Evolutionary conservation across 2,888 invertebrate species (phyloP).

Genomic region (Vandiemenella viatica): DNA sequence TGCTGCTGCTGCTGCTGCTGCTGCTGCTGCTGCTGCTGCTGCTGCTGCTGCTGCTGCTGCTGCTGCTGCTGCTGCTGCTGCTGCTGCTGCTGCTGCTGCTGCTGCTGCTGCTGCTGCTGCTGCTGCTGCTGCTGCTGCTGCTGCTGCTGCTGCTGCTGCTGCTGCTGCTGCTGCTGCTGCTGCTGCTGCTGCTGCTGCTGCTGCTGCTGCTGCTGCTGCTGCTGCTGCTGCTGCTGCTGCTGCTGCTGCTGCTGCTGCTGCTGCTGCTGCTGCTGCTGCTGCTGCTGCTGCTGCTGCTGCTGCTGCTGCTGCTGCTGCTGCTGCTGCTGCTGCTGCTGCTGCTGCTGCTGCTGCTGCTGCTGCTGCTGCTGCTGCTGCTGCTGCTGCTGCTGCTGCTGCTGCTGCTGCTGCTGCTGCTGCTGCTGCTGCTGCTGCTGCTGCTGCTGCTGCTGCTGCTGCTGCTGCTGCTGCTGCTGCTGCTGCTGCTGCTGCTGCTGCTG

Average conservation of each 20-base stretch:
- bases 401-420: constrained; percentile 1
- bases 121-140: constrained; percentile 5
- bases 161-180: constrained; percentile 5
- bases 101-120: constrained; percentile 5
- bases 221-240: constrained; percentile 5
- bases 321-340: constrained; percentile 6
- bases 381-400: constrained; percentile 5
- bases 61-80: constrained; percentile 5
- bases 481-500: constrained; percentile 4
- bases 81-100: constrained; percentile 5
- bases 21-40: constrained; percentile 4
- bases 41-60: constrained; percentile 5
- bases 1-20: constrained; percentile 2
- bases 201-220: constrained; percentile 5
- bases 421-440: constrained; percentile 4
- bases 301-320: constrained; percentile 5
- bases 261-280: constrained; percentile 6
- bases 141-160: constrained; percentile 5
- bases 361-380: constrained; percentile 6
- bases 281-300: constrained; percentile 4
- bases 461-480: constrained; percentile 5
- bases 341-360: constrained; percentile 5
- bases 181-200: constrained; percentile 5
- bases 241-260: constrained; percentile 3
- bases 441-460: constrained; percentile 6